Evolutionary conservation across 2,113 vertebrate species (phyloP).

Genomic region (Bagarius yarrelli): DNA sequence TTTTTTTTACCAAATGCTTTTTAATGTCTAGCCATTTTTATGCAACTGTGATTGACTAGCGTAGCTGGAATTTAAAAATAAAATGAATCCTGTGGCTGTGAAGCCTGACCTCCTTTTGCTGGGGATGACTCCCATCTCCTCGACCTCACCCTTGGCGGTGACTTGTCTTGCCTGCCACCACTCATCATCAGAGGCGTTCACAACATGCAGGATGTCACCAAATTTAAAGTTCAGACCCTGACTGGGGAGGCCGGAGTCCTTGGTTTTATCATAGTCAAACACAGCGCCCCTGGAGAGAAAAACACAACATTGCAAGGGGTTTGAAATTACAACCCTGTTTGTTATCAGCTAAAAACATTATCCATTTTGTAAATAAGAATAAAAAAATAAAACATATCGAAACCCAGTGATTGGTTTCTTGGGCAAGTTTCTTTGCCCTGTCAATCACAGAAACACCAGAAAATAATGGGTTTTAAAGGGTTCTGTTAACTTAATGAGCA

Average conservation of each 20-base stretch:
- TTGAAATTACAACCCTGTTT: not conserved
- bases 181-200: conserved; percentile 95
- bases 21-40: no score
- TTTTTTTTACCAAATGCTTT: no score
- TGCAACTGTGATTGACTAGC: no score
- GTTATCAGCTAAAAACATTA: not conserved
- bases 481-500: not conserved
- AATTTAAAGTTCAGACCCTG: conserved; percentile 95
- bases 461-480: not conserved
- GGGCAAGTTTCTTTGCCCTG: not conserved
- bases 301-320: not conserved
- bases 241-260: conserved; percentile 94
- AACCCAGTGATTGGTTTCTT: not conserved
- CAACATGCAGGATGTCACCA: conserved; percentile 95
- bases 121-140: conserved; percentile 95
- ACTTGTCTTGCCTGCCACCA: conserved; percentile 97
- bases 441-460: not conserved
- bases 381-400: not conserved
- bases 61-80: no score
- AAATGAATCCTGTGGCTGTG: no score
- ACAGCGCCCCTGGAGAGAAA: conserved; percentile 81
- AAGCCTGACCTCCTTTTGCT: conserved; percentile 88
- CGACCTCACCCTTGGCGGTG: conserved; percentile 84
- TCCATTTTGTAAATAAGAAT: not conserved
- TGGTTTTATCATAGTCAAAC: conserved; percentile 95